Percentiles rank a stretch among this genome's conserved stretches.
Conservation (phyloP, 2,113 vertebrate species). For the Eptesicus fuscus region DNA sequence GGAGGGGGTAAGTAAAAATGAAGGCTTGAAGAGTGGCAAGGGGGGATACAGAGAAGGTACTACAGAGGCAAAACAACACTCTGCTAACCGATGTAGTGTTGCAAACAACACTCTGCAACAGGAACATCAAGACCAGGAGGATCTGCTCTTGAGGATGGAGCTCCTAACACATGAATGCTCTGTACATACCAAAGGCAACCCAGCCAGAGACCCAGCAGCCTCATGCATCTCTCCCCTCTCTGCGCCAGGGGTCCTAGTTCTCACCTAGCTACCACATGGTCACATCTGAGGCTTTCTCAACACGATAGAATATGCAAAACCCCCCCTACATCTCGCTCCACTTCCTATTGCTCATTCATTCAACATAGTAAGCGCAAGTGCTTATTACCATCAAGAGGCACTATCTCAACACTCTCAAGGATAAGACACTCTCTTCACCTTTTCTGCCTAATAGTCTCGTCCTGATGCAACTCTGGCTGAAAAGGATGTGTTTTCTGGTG, state of each 20-base stretch:
- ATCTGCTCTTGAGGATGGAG: background rate
- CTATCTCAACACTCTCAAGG: fast-evolving
- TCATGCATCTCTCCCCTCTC: background rate
- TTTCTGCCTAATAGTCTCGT: background rate
- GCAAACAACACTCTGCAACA: background rate
- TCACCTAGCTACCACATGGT: too few species aligned
- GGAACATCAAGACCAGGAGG: background rate
- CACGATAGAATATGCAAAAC: background rate
- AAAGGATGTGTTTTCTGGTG: background rate
- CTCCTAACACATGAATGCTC: too few species aligned
- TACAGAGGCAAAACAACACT: background rate
- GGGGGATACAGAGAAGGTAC: background rate
- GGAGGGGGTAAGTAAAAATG: background rate
- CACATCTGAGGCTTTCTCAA: background rate
- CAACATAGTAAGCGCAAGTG: background rate
- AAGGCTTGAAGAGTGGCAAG: background rate
- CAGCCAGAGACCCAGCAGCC: background rate
- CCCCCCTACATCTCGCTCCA: background rate
- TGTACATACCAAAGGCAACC: background rate
- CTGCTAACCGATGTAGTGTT: too few species aligned
- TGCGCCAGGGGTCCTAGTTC: background rate
- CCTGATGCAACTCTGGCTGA: too few species aligned
- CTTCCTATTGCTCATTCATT: background rate
- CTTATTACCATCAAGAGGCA: background rate
- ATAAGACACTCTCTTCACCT: background rate